These are phyloP conservation scores for Acanthopleura granulata DNA, from an alignment of 2,888 invertebrate genomes.

Conservation along the genomic window DNA sequence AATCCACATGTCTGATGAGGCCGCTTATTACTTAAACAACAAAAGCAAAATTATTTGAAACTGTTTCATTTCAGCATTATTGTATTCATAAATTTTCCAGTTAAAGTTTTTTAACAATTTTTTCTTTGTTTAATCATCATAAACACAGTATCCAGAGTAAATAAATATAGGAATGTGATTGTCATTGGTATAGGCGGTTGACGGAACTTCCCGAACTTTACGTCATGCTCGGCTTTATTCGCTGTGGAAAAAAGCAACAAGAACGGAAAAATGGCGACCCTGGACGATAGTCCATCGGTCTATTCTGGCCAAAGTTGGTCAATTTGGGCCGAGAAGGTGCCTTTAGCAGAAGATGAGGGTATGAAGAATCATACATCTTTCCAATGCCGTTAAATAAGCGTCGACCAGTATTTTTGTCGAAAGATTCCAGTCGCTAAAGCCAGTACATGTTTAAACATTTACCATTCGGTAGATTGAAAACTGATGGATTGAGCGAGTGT, in stretches of 20 bases:
- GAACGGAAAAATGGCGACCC: constrained; percentile 70
- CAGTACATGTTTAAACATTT: background rate
- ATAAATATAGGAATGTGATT: background rate
- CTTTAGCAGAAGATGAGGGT: constrained; percentile 52
- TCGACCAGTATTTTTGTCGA: background rate
- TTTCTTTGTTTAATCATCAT: too few relatives aligned
- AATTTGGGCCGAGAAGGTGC: constrained; percentile 63
- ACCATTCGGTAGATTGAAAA: constrained; percentile 1
- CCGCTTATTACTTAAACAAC: too few relatives aligned
- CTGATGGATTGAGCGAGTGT: background rate
- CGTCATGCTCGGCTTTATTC: constrained; percentile 65
- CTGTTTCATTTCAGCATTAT: too few relatives aligned
- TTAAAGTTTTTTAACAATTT: too few relatives aligned
- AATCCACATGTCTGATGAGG: too few relatives aligned
- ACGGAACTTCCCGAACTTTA: constrained; percentile 51
- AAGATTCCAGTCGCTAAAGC: background rate
- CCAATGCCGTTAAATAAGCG: background rate
- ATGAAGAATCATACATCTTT: constrained; percentile 29
- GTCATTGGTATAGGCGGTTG: background rate
- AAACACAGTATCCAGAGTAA: background rate
- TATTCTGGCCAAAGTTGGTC: constrained; percentile 69
- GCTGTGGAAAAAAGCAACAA: constrained; percentile 66
- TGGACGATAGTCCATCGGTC: constrained; percentile 69
- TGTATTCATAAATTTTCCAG: too few relatives aligned
- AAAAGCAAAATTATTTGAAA: too few relatives aligned